Evolutionary conservation across 2,888 invertebrate genomes (phyloP).

Genomic region (Melieria omissa): DNA sequence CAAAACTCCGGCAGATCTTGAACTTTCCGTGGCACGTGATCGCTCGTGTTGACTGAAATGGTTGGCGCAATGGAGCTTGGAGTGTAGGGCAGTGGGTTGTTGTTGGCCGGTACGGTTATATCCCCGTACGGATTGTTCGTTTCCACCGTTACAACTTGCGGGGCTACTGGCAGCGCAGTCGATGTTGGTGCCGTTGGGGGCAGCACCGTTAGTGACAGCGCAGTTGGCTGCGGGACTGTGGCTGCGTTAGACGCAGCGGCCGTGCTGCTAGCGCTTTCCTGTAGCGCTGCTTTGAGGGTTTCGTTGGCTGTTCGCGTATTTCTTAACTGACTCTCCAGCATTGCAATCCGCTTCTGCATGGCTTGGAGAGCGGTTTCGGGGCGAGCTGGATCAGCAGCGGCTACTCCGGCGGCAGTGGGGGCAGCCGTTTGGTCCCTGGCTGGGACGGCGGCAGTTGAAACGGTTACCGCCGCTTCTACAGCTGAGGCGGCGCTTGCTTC

Average conservation of each 20-base stretch:
- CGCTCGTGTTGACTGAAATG: neutral
- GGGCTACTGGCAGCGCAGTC: neutral
- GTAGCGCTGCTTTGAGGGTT: neutral
- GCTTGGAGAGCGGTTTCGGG: too few species aligned
- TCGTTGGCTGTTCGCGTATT: neutral
- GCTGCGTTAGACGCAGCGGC: too few species aligned
- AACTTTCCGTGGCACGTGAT: neutral
- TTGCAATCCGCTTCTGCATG: too few species aligned
- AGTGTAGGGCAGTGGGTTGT: neutral
- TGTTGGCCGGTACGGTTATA: neutral
- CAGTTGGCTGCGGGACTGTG: neutral
- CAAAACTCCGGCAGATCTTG: neutral
- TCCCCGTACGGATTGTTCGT: too few species aligned
- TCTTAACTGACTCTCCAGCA: too few species aligned
- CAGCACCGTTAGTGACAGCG: neutral
- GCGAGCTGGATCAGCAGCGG: too few species aligned
- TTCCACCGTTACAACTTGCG: too few species aligned
- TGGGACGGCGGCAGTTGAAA: too few species aligned
- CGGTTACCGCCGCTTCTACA: too few species aligned
- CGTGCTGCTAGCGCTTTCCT: neutral
- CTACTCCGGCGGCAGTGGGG: neutral
- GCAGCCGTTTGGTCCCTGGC: neutral
- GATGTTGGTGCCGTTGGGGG: neutral
- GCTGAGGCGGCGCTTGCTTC: too few species aligned
- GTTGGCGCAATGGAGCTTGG: neutral